Evolutionary conservation across 2,113 vertebrate species (phyloP), one percentile per base, ranked within the genome.

Genomic region (Microcebus griseorufus): DNA sequence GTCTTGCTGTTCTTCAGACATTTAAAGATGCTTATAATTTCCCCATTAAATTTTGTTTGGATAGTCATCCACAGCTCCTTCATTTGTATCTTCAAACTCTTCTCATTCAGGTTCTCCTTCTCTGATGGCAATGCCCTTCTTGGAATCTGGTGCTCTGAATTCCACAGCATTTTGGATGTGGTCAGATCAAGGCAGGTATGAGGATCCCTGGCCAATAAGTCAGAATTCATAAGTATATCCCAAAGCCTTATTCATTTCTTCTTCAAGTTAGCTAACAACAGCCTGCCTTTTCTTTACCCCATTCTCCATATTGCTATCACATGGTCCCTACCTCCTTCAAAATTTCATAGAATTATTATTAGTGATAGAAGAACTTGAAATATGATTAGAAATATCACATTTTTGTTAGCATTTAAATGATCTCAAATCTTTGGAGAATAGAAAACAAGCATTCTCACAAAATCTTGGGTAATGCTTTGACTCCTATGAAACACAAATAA

Each of bases 401-500:
- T 94, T 92, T 93, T 88, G 82, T 88, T 84, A 45, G 32, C 6
- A 64, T 88, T 94, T 70, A 55, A 94, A 62, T 55, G 23, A 69
- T 85, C 45, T 72, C 18, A 58, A 90, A 16, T 90, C 32, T 95
- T 97, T 45, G 39, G 37, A 55, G 92, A 92, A 79, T 91, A 95
- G 51, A 76, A 97, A 83, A 62, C 34, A 90, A 90, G 39, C 88
- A 84, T 65, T 73, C 60, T 82, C 29, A 79, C 78, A 91, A 93
- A 97, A 73, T 88, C 93, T 93, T 83, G 48, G 69, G 9, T 78
- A 93, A 94, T 89, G 27, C 62, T 58, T 78, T 90, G 64, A 93
- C 12, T 93, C 60, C 27, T 87, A 90, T 70, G 58, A 95, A 92
- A n/a, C 84, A 13, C 45, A 51, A 25, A 25, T 65, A 80, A 96